Conservation (phyloP, 2,888 invertebrate species). For the Drosophila meridionalis region DNA sequence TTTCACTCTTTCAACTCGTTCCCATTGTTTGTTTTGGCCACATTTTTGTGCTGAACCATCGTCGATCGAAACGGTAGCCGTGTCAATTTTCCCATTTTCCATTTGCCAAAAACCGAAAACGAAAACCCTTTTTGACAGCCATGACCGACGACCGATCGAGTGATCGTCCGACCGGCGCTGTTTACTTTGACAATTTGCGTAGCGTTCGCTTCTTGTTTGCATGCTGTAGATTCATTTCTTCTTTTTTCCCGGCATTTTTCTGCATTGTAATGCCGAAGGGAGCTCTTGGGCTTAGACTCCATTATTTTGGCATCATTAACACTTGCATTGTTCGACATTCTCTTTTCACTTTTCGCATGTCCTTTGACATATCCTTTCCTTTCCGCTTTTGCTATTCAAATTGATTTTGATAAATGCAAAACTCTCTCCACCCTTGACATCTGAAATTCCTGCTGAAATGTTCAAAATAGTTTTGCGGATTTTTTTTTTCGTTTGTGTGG, state of each 20-base stretch:
- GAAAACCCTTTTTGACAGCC: constrained; percentile 48
- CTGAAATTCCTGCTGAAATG: constrained; percentile 64
- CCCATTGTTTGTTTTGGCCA: constrained; percentile 49
- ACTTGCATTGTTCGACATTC: constrained; percentile 66
- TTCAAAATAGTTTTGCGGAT: constrained; percentile 44
- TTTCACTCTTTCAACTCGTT: constrained; percentile 68
- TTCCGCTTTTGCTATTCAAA: constrained; percentile 55
- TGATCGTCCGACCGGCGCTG: constrained; percentile 42
- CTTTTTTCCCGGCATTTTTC: neutral
- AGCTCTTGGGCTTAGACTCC: constrained; percentile 38
- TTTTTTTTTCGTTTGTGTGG: constrained; percentile 6
- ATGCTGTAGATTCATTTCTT: constrained; percentile 48
- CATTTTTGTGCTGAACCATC: constrained; percentile 53
- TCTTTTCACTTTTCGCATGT: constrained; percentile 29
- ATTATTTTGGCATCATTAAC: constrained; percentile 81
- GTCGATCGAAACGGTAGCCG: constrained; percentile 52
- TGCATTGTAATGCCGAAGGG: constrained; percentile 68
- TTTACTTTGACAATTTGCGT: constrained; percentile 64
- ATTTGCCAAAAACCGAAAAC: constrained; percentile 42
- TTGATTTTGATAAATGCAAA: constrained; percentile 62
- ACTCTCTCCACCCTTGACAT: constrained; percentile 31
- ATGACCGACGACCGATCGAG: constrained; percentile 50
- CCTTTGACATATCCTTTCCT: constrained; percentile 48
- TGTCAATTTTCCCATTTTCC: constrained; percentile 57
- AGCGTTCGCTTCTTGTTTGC: constrained; percentile 41